A percentile compares a stretch with the other conserved stretches of the same genome.
Evolutionary conservation across 2,888 invertebrate genomes (phyloP).

Genomic region (Argyra leucocephala): DNA sequence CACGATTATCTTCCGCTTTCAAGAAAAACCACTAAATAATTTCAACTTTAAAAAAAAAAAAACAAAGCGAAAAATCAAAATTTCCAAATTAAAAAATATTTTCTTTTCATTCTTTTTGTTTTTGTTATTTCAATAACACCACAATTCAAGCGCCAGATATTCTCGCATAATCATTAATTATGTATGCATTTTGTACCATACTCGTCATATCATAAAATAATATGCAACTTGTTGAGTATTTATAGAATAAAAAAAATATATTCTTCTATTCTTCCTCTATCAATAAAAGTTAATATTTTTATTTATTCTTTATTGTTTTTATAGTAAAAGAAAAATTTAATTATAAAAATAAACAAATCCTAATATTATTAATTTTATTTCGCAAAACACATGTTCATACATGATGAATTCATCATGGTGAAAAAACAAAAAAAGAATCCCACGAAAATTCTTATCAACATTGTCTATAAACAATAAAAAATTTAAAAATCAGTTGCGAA

Average conservation of each 20-base stretch:
- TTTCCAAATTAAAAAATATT: not conserved
- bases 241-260: not conserved
- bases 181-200: too few species aligned
- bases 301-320: too few species aligned
- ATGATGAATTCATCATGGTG: not conserved
- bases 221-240: not conserved
- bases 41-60: not conserved
- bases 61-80: not conserved
- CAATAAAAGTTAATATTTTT: too few species aligned
- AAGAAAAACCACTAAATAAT: not conserved
- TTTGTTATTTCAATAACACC: not conserved
- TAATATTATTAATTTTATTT: not conserved
- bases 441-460: not conserved
- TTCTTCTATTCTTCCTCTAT: too few species aligned
- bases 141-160: not conserved
- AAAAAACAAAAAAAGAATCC: not conserved
- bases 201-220: too few species aligned
- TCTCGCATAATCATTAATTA: not conserved
- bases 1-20: not conserved
- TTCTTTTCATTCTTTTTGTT: too few species aligned
- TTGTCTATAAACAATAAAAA: not conserved
- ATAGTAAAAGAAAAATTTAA: not conserved
- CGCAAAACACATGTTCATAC: not conserved
- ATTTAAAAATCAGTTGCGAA: not conserved
- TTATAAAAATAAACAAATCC: constrained; percentile 6